These are phyloP conservation scores for Stichodactyla helianthus DNA, from an alignment of 64 coral and sea anemone species.

Conservation along the genomic window DNA sequence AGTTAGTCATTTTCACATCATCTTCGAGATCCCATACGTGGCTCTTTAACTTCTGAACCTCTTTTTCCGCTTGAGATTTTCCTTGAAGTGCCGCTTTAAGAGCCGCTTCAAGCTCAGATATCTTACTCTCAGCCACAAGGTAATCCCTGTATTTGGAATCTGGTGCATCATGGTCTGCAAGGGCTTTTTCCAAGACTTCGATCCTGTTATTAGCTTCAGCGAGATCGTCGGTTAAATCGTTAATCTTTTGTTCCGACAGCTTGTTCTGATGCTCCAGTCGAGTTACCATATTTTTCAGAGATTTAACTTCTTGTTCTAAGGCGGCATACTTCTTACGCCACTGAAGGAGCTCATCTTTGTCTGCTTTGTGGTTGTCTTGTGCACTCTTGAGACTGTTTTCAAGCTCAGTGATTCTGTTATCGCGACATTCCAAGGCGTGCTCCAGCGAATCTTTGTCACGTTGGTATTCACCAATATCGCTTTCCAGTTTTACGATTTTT, in stretches of 20 bases:
- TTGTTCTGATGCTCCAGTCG: constrained; percentile 47
- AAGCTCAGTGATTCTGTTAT: constrained; percentile 67
- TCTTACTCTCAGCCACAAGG: not conserved
- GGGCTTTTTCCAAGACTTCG: constrained; percentile 53
- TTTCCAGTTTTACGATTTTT: constrained; percentile 66
- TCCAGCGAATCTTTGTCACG: constrained; percentile 68
- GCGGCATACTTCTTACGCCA: constrained; percentile 71
- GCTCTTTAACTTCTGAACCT: constrained; percentile 64
- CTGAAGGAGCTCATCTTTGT: constrained; percentile 71
- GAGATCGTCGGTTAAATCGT: constrained; percentile 71
- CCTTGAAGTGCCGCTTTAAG: constrained; percentile 52
- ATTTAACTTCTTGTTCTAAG: constrained; percentile 67
- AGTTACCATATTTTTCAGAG: constrained; percentile 38
- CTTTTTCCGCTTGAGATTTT: constrained; percentile 49
- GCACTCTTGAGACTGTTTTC: constrained; percentile 71
- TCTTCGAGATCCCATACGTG: constrained; percentile 75
- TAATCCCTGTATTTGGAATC: constrained; percentile 51
- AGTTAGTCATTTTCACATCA: constrained; percentile 56
- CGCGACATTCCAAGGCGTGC: constrained; percentile 40
- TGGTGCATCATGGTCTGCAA: constrained; percentile 43
- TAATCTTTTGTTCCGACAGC: constrained; percentile 46
- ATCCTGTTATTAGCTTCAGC: constrained; percentile 52
- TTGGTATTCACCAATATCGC: constrained; percentile 63
- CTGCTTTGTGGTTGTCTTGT: constrained; percentile 70
- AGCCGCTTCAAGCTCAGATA: constrained; percentile 32